Conservation (phyloP, 2,113 vertebrate genomes). For the Calidris pugnax region DNA sequence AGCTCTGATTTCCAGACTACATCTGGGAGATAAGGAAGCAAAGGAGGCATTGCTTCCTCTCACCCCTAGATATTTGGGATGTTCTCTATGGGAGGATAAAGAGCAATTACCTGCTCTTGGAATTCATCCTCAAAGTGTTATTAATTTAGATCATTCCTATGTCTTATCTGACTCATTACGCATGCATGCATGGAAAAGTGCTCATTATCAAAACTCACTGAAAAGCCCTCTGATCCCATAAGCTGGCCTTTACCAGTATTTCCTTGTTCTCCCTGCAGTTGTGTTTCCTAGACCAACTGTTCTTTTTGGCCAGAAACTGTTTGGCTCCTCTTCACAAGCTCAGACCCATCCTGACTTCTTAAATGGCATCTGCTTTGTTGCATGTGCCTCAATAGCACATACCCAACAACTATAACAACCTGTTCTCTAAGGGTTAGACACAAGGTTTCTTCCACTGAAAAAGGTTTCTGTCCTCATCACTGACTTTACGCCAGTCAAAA, state of each 20-base stretch:
- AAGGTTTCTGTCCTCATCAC: not conserved
- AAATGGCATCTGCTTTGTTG: not conserved
- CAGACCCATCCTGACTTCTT: not conserved
- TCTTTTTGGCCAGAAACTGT: not conserved
- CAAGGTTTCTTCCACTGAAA: not conserved
- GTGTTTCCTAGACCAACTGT: not conserved
- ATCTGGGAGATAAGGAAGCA: not conserved
- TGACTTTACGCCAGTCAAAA: not conserved
- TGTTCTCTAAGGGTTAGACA: not conserved
- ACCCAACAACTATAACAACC: not conserved
- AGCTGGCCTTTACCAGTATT: not conserved
- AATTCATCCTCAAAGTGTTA: constrained; percentile 2
- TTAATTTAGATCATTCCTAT: constrained; percentile 2
- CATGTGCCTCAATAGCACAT: not conserved
- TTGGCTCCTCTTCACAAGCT: not conserved
- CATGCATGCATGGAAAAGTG: not conserved
- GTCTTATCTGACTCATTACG: not conserved
- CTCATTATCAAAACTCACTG: not conserved
- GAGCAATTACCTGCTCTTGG: not conserved
- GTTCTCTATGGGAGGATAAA: not conserved
- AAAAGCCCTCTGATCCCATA: not conserved
- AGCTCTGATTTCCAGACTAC: constrained; percentile 16
- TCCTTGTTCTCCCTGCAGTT: not conserved
- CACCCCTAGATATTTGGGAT: not conserved
- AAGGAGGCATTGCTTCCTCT: not conserved